Evolutionary conservation across 2,797 vertebrate species (phyloP).

Genomic region (Halcyon chelicuti): DNA sequence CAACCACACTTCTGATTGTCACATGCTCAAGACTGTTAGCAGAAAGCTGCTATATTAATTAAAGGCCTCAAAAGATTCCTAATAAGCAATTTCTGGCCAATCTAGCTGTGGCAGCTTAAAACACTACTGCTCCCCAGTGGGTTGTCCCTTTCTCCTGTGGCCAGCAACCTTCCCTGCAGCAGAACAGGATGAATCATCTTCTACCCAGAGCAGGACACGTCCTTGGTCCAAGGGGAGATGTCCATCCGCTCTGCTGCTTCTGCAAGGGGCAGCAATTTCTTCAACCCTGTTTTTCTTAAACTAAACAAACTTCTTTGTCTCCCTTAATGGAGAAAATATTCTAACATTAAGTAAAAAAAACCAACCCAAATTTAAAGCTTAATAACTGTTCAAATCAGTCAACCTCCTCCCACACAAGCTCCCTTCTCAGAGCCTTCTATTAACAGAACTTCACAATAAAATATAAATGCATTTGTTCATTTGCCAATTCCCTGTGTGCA

Average conservation of each 20-base stretch:
- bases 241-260: not conserved
- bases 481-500: not conserved
- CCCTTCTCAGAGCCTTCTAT: not conserved
- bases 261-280: not conserved
- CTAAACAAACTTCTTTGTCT: not conserved
- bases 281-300: not conserved
- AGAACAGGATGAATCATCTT: not conserved
- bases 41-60: slow-evolving; percentile 46
- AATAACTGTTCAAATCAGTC: not conserved
- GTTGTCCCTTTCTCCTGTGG: not conserved
- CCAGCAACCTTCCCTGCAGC: not conserved
- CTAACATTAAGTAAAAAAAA: not conserved
- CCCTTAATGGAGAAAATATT: not conserved
- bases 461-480: not conserved
- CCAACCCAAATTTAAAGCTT: not conserved
- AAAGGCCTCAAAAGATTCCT: slow-evolving; percentile 39
- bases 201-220: not conserved
- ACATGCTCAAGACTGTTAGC: not conserved
- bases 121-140: not conserved
- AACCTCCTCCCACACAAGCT: not conserved
- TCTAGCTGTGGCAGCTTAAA: slow-evolving; percentile 1
- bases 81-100: slow-evolving; percentile 40
- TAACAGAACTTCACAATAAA: not conserved
- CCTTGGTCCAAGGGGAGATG: not conserved
- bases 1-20: not conserved